A percentile compares a stretch with the other conserved stretches of the same genome.
These are phyloP conservation scores for Synergus japonicus DNA, from an alignment of 2,888 invertebrate species.

Conservation along the genomic window DNA sequence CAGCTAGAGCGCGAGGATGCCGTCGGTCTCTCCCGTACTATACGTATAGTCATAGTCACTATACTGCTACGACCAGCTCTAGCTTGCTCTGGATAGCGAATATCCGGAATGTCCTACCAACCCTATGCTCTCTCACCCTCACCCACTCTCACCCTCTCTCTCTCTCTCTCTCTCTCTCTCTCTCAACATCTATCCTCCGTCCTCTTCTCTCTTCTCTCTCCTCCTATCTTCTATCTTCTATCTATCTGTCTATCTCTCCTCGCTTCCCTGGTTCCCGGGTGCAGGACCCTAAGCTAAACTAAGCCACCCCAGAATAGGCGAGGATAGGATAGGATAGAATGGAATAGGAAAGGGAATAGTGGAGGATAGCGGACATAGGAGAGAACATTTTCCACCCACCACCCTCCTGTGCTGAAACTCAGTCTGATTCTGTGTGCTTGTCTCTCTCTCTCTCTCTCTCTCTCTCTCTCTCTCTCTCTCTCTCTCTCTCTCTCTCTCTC, in stretches of 20 bases:
- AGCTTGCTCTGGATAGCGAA: constrained; percentile 71
- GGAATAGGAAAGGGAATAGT: constrained; percentile 51
- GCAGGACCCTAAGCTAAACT: constrained; percentile 71
- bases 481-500: constrained; percentile 9
- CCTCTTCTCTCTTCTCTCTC: neutral
- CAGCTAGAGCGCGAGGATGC: constrained; percentile 74
- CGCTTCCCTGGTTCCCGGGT: constrained; percentile 42
- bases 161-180: constrained; percentile 40
- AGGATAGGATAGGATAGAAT: constrained; percentile 51
- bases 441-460: constrained; percentile 50
- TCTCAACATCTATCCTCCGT: constrained; percentile 8
- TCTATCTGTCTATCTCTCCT: constrained; percentile 41
- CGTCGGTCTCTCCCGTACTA: constrained; percentile 47
- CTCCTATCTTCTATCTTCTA: constrained; percentile 39
- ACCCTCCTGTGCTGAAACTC: constrained; percentile 58
- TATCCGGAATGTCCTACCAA: constrained; percentile 76
- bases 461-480: constrained; percentile 42
- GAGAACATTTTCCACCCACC: constrained; percentile 21
- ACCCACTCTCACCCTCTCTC: neutral
- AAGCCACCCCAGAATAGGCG: constrained; percentile 71
- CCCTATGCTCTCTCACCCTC: constrained; percentile 26
- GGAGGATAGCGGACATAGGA: constrained; percentile 26
- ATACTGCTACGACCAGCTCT: constrained; percentile 63
- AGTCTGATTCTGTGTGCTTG: constrained; percentile 49
- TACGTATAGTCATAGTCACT: constrained; percentile 1